Evolutionary conservation across 1,140 invertebrate species (phyloP), one percentile per base, ranked within the genome.

Genomic region (Whitmania pigra): DNA sequence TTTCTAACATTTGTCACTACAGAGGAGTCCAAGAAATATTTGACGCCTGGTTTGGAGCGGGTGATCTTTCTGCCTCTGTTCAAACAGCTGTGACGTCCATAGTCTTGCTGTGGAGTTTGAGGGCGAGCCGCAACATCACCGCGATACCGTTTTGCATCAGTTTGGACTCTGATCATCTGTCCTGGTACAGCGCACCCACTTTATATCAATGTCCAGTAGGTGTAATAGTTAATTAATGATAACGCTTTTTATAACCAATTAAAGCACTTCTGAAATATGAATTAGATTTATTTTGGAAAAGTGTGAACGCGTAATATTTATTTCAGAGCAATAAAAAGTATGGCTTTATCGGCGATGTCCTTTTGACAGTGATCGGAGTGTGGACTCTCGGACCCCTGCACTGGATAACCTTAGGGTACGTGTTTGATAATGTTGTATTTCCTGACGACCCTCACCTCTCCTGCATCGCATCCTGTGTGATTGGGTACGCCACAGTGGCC

Each of bases 1-100:
- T 55, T 18, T 67, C 72, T 27, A 73, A 73, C n/a, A 53, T 73
- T 29, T 73, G 72, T 27, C 72, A 73, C 72, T 73, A 73, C 53
- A 49, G 67, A 40, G 72, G 29, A 20, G 43, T 69, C 18, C 29
- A 57, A 22, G 72, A 73, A n/a, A 18, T 73, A 20, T 73, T 69
- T 66, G 18, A 71, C 71, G 27, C n/a, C 1, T 60, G 25, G 31
- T 40, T 53, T 20, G 69, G 69, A 22, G 31, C 20, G n/a, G 55
- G 18, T 7, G 55, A 60, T 11, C 31, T 60, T 27, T 27, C n/a
- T 17, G 53, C 54, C 5, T 22, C n/a, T 2, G 31, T 70, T 70
- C 36, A 67, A 25, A 69, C 67, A 5, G 67, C 67, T n/a, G 53
- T 55, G 29, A 73, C 72, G n/a, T 69, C 72, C 5, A 40, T 73